phyloP scores from a whole-genome alignment of 2,797 vertebrate genomes.

The Silurus aristotelis region DNA sequence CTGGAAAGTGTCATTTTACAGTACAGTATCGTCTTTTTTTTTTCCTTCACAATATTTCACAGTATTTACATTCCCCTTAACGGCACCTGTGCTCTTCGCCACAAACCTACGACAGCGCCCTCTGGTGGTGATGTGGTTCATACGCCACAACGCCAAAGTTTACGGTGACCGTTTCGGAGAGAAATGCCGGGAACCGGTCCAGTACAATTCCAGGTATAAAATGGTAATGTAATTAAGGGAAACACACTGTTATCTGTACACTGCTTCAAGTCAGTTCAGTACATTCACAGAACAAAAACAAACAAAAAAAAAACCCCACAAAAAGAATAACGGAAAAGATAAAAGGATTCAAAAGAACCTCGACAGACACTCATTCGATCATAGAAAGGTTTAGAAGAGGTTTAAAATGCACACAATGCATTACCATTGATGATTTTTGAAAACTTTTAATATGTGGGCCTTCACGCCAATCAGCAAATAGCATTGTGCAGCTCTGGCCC shows the following conservation, averaged over 20 bases:
- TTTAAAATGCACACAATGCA: conserved; percentile 12
- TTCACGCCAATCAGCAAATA: no score
- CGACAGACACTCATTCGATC: conserved; percentile 58
- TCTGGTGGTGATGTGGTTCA: conserved; percentile 47
- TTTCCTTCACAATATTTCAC: conserved; percentile 69
- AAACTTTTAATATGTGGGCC: not conserved
- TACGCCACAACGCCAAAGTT: conserved; percentile 46
- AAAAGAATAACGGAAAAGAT: conserved; percentile 51
- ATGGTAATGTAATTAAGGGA: conserved; percentile 61
- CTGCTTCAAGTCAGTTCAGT: conserved; percentile 63
- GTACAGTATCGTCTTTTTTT: conserved; percentile 65
- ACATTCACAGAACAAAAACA: conserved; percentile 62
- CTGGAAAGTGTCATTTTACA: conserved; percentile 72
- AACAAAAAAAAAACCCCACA: conserved; percentile 42
- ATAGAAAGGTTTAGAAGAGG: conserved; percentile 26
- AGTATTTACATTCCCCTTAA: conserved; percentile 73
- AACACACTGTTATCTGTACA: conserved; percentile 64
- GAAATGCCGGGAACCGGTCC: conserved; percentile 24
- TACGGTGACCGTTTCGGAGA: conserved; percentile 25
- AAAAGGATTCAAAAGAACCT: conserved; percentile 29
- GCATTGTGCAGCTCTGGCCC: no score
- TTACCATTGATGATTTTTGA: not conserved
- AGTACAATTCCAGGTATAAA: conserved; percentile 53
- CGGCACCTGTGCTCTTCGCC: conserved; percentile 3
- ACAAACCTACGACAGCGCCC: conserved; percentile 44